Evolutionary conservation across 2,888 invertebrate genomes (phyloP).

Genomic region (Tenthredo amoena): DNA sequence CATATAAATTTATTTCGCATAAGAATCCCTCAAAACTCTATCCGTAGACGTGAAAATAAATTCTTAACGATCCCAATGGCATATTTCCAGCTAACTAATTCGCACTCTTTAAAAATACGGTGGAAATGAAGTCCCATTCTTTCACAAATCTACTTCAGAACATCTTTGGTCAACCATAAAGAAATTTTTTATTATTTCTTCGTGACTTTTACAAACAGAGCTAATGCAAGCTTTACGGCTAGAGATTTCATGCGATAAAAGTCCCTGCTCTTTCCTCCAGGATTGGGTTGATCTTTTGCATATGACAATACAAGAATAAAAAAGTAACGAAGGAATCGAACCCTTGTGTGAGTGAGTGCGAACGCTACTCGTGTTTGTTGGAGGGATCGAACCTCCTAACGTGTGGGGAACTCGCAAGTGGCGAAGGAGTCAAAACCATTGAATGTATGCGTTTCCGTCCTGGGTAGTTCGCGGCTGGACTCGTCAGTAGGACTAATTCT

Average conservation of each 20-base stretch:
- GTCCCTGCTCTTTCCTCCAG: background rate
- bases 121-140: background rate
- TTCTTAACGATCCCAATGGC: background rate
- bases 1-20: background rate
- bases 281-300: background rate
- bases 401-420: too few species aligned
- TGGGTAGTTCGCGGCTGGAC: too few species aligned
- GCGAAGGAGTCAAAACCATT: too few species aligned
- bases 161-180: background rate
- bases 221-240: background rate
- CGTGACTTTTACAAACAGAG: background rate
- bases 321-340: too few species aligned
- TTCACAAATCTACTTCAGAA: background rate
- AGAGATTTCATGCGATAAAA: background rate
- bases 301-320: background rate
- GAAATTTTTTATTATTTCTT: background rate
- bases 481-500: too few species aligned
- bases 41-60: background rate
- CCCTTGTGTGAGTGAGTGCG: too few species aligned
- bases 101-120: background rate
- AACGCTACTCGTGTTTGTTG: too few species aligned
- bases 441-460: too few species aligned
- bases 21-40: background rate
- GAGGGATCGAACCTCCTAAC: too few species aligned
- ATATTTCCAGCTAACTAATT: background rate